Base-by-base conservation (phyloP, 2,888 invertebrate species). In the Malacosoma neustria region DNA sequence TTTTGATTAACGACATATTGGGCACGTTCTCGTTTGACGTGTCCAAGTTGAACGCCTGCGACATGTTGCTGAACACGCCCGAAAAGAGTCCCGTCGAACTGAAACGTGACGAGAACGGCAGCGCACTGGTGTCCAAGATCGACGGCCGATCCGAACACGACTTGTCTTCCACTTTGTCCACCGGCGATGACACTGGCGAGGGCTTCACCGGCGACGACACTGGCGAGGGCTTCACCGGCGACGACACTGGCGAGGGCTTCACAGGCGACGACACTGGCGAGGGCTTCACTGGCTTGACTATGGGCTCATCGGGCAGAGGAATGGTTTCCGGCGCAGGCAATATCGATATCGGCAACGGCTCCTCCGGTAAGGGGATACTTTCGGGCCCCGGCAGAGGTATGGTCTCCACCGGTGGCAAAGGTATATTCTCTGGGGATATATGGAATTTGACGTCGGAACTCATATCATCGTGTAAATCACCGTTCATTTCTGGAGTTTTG, bases 1-100 rank as follows among this genome's bases (percentile, higher is more conserved):
- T 86, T 55, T 84, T 84, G 54, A 87, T 85, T 57, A 84, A 63
- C 30, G 84, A 77, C 71, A 84, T 72, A 55, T 75, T 79, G 3
- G 85, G 84, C 46, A 80, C 72, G 43, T 72, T 75, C 36, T 85
- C 80, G 45, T 75, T 77, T 35, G 72, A 71, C 3, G 71, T 59
- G 48, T 77, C 77, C 46, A 61, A 39, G 39, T 64, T 71, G 50
- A 69, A 74, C 11, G 70, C 59, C 39, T 71, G 72, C 32, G 74
- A 67, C 60, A 82, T 75, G 41, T 79, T 80, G 44, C 67, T 77
- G 57, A 81, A 84, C 22, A 85, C 79, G 12, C 82, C 82, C 1
- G 84, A 85, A 50, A 85, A 85, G 2, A 84, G 61, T 1, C 84
- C 82, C 1, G 75, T 72, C 1, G 84, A 76, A 48, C 71, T 74